A percentile compares a stretch with the other conserved stretches of the same genome.
These are phyloP conservation scores for Anhinga rufa DNA, from an alignment of 2,113 vertebrate genomes.

Conservation along the genomic window DNA sequence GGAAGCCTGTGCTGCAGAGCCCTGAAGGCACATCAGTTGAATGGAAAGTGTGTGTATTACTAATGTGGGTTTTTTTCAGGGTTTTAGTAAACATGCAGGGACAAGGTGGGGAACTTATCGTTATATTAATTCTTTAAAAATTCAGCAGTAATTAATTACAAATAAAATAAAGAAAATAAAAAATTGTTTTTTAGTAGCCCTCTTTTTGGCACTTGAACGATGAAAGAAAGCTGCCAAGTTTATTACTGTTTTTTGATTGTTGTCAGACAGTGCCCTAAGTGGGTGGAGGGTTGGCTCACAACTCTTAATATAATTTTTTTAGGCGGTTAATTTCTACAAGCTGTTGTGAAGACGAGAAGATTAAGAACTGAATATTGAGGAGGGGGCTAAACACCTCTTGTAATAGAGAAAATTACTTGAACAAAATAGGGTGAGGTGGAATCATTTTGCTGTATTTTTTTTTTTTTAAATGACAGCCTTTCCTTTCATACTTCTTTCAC, in stretches of 20 bases:
- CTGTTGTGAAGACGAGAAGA: neutral
- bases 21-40: neutral
- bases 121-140: neutral
- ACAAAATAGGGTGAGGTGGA: neutral
- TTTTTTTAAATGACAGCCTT: neutral
- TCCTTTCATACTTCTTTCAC: neutral
- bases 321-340: neutral
- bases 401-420: neutral
- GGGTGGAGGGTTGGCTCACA: neutral
- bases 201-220: neutral
- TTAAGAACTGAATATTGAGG: neutral
- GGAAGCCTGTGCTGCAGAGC: neutral
- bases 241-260: neutral
- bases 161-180: neutral
- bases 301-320: neutral
- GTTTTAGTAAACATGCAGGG: neutral
- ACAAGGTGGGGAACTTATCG: neutral
- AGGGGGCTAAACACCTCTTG: neutral
- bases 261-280: neutral
- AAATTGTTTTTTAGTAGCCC: neutral
- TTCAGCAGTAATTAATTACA: neutral
- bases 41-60: neutral
- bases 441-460: fast-evolving
- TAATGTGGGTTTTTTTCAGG: neutral
- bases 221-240: neutral